These are phyloP conservation scores for Thamnaconus septentrionalis DNA, from an alignment of 2,113 vertebrate genomes.

Conservation along the genomic window DNA sequence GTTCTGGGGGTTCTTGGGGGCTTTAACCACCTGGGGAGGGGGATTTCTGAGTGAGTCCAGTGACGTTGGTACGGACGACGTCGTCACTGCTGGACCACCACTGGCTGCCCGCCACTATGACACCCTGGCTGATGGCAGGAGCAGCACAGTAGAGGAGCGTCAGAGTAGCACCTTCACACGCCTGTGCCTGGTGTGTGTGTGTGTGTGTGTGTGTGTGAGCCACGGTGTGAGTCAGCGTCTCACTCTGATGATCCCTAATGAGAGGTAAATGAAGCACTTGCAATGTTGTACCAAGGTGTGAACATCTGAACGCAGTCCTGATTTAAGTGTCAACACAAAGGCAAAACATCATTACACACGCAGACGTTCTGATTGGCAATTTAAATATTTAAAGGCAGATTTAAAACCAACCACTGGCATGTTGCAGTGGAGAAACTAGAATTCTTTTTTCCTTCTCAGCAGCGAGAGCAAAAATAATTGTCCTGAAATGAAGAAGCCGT, in stretches of 20 bases:
- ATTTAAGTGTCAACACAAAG: slow-evolving; percentile 36
- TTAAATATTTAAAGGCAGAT: background rate
- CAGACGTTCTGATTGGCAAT: background rate
- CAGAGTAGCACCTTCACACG: slow-evolving; percentile 23
- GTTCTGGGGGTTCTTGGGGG: too few species aligned
- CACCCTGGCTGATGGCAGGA: slow-evolving; percentile 29
- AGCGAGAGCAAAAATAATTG: too few species aligned
- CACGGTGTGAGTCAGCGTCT: slow-evolving; percentile 12
- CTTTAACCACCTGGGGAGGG: slow-evolving; percentile 50
- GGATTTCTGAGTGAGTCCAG: slow-evolving; percentile 53
- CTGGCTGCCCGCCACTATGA: slow-evolving; percentile 1
- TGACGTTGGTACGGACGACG: slow-evolving; percentile 47
- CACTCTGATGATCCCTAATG: slow-evolving; percentile 51
- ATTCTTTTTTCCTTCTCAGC: too few species aligned
- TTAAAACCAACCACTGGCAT: too few species aligned
- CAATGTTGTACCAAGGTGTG: slow-evolving; percentile 31
- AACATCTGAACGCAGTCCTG: slow-evolving; percentile 25
- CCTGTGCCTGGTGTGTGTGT: background rate
- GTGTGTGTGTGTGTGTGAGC: slow-evolving; percentile 1
- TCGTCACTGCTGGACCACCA: slow-evolving; percentile 42
- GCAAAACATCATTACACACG: slow-evolving; percentile 35
- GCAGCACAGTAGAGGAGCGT: slow-evolving; percentile 29
- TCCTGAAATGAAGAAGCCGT: too few species aligned
- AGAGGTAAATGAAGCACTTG: slow-evolving; percentile 56
- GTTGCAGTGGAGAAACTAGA: too few species aligned